These are phyloP conservation scores for Chamaetylas fuelleborni DNA, from an alignment of 2,113 vertebrate genomes.

Conservation along the genomic window DNA sequence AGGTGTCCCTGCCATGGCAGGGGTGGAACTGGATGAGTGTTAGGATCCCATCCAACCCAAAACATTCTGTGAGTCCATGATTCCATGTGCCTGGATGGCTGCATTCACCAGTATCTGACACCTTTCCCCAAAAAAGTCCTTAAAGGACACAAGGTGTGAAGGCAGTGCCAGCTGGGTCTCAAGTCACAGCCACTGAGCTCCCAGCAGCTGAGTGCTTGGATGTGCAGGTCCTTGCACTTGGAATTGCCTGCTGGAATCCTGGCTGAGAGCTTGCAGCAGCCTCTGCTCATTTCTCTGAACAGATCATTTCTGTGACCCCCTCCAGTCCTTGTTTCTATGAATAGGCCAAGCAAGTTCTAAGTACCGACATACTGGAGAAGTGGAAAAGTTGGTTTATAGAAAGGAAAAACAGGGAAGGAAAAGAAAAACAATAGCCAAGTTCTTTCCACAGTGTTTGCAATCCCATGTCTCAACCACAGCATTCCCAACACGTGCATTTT, in stretches of 20 bases:
- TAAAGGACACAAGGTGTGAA: background rate
- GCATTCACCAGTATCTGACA: background rate
- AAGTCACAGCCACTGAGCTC: background rate
- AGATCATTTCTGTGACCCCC: background rate
- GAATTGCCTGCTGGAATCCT: background rate
- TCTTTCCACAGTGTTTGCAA: constrained; percentile 33
- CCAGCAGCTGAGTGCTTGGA: background rate
- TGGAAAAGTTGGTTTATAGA: constrained; percentile 40
- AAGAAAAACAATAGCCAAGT: constrained; percentile 29
- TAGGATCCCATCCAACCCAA: background rate
- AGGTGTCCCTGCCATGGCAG: background rate
- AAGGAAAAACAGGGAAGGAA: constrained; percentile 5
- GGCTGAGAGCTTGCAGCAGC: background rate
- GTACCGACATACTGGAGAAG: constrained; percentile 3
- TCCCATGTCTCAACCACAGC: constrained; percentile 24
- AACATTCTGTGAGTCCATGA: background rate
- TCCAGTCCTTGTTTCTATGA: background rate
- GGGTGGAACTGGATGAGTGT: rapidly evolving
- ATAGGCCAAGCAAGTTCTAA: background rate
- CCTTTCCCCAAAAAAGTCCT: background rate
- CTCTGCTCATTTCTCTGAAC: background rate
- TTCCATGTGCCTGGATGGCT: background rate
- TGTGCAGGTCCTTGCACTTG: background rate
- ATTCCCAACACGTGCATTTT: background rate
- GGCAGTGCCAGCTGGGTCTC: background rate